Percentiles rank a stretch among this genome's conserved stretches.
phyloP scores from a whole-genome alignment of 2,888 invertebrate species.

The Helleia helle region DNA sequence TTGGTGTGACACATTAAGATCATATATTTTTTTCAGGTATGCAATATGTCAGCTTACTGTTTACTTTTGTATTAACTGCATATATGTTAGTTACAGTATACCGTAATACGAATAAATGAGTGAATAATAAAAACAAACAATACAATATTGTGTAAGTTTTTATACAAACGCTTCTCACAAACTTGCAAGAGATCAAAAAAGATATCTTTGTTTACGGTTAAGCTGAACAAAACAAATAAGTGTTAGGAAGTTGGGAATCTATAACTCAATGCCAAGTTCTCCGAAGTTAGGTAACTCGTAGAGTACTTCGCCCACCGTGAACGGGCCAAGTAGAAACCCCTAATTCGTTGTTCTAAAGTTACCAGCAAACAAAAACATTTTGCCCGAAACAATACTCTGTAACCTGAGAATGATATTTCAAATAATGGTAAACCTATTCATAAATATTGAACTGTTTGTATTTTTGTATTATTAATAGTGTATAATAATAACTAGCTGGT shows the following conservation, averaged over 20 bases:
- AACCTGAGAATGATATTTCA: slow-evolving; percentile 20
- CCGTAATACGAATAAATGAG: too few relatives aligned
- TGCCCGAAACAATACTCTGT: slow-evolving; percentile 24
- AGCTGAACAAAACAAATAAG: slow-evolving; percentile 66
- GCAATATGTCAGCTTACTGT: too few relatives aligned
- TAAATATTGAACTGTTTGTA: not conserved
- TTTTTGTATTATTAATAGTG: too few relatives aligned
- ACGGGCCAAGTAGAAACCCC: slow-evolving; percentile 46
- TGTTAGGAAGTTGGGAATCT: slow-evolving; percentile 67
- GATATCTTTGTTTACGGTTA: slow-evolving; percentile 60
- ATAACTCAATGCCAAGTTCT: slow-evolving; percentile 71
- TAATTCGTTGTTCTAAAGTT: slow-evolving; percentile 51
- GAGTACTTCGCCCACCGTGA: slow-evolving; percentile 48
- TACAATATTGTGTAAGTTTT: slow-evolving; percentile 10
- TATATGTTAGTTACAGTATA: too few relatives aligned
- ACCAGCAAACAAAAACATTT: slow-evolving; percentile 62
- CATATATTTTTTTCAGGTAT: too few relatives aligned
- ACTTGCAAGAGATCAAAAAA: slow-evolving; percentile 37
- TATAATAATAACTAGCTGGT: too few relatives aligned
- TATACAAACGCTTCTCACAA: slow-evolving; percentile 17
- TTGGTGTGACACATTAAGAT: too few relatives aligned
- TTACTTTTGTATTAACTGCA: too few relatives aligned
- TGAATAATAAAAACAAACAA: too few relatives aligned
- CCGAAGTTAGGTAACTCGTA: slow-evolving; percentile 53
- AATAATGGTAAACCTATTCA: not conserved